These are phyloP conservation scores for Dryococelus australis DNA, from an alignment of 2,888 invertebrate genomes.

Conservation along the genomic window DNA sequence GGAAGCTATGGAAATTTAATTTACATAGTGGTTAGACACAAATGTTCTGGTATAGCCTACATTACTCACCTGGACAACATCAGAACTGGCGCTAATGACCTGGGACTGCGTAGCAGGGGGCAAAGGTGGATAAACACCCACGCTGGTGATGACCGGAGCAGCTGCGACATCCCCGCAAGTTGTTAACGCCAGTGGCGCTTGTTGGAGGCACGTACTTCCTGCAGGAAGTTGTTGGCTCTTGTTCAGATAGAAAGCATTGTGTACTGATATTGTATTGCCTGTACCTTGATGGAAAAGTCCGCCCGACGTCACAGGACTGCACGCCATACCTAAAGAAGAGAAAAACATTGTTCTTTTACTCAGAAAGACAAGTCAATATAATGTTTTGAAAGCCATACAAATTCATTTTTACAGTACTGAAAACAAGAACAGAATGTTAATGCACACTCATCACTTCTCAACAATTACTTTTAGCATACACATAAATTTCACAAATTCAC, in stretches of 20 bases:
- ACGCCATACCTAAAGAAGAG: conserved; percentile 56
- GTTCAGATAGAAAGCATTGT: conserved; percentile 59
- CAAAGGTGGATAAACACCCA: conserved; percentile 58
- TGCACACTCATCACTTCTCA: too few species aligned
- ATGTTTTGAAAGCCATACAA: too few species aligned
- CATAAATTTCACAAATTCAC: too few species aligned
- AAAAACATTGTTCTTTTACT: too few species aligned
- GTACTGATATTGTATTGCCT: conserved; percentile 57
- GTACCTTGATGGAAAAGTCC: conserved; percentile 58
- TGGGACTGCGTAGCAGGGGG: conserved; percentile 60
- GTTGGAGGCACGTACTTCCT: conserved; percentile 33
- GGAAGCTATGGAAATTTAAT: too few species aligned
- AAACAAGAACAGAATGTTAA: too few species aligned
- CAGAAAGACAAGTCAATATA: too few species aligned
- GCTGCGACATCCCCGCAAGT: conserved; percentile 54
- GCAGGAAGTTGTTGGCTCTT: conserved; percentile 31
- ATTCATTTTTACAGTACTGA: too few species aligned
- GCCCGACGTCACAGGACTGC: conserved; percentile 57
- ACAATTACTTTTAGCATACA: too few species aligned
- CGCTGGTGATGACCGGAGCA: conserved; percentile 56
- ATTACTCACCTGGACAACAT: conserved; percentile 63
- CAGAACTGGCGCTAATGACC: conserved; percentile 62
- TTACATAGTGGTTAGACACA: too few species aligned
- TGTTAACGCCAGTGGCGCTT: conserved; percentile 46
- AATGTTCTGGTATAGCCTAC: too few species aligned